These are phyloP conservation scores for Rhabdophis nuchalis DNA, from an alignment of 2,797 vertebrate genomes.

Conservation along the genomic window DNA sequence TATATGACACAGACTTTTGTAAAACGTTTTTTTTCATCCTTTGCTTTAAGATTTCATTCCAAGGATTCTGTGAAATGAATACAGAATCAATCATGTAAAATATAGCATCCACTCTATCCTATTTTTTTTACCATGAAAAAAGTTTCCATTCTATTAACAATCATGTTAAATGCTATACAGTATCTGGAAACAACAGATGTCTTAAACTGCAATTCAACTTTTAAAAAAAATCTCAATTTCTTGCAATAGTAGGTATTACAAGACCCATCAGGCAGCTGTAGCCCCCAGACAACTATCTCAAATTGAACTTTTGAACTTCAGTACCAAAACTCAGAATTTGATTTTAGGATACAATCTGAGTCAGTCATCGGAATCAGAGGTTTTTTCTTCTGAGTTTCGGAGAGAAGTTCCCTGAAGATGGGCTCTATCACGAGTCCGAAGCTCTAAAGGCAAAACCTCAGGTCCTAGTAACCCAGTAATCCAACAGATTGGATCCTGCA, in stretches of 20 bases:
- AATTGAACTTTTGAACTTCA: background rate
- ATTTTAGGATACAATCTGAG: background rate
- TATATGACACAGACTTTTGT: background rate
- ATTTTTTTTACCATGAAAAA: background rate
- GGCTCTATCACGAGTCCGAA: background rate
- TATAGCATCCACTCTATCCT: background rate
- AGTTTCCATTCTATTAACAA: background rate
- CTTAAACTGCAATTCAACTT: background rate
- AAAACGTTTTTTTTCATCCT: background rate
- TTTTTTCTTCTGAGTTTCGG: background rate
- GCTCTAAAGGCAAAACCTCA: background rate
- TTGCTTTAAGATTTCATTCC: background rate
- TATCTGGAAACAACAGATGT: background rate
- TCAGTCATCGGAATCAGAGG: background rate
- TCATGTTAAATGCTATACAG: background rate
- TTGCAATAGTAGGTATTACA: background rate
- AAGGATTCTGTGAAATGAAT: background rate
- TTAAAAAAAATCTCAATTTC: background rate
- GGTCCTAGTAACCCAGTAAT: background rate
- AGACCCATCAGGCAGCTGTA: background rate
- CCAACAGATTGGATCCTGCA: background rate
- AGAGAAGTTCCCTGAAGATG: background rate
- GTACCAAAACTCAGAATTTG: background rate
- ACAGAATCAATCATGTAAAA: background rate
- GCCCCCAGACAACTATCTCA: background rate